These are phyloP conservation scores for Drosophila repletoides DNA, from an alignment of 1,140 invertebrate genomes.

Conservation along the genomic window DNA sequence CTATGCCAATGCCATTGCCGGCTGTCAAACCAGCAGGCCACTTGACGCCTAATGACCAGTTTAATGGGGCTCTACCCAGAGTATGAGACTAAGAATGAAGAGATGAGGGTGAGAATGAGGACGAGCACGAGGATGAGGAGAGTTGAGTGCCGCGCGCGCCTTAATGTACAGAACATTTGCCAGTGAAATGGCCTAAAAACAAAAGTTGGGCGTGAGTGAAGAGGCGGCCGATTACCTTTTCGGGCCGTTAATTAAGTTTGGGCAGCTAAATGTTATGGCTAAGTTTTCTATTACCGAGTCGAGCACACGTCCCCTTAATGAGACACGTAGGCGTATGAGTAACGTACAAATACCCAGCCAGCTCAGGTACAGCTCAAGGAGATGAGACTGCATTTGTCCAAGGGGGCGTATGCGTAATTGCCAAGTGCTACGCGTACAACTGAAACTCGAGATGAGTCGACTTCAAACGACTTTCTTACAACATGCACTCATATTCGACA, in stretches of 20 bases:
- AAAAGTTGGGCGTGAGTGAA: constrained; percentile 22
- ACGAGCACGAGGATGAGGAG: not conserved
- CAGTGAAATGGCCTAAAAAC: constrained; percentile 66
- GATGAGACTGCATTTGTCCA: constrained; percentile 24
- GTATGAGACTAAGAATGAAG: not conserved
- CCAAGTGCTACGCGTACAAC: constrained; percentile 10
- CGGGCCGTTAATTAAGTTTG: constrained; percentile 75
- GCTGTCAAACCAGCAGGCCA: constrained; percentile 58
- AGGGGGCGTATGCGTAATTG: constrained; percentile 47
- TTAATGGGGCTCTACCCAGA: constrained; percentile 50
- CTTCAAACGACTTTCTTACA: constrained; percentile 21
- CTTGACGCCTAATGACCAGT: constrained; percentile 79
- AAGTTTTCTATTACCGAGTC: constrained; percentile 73
- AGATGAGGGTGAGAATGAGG: no score
- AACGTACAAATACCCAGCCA: constrained; percentile 54
- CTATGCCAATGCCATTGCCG: constrained; percentile 30
- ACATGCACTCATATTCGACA: constrained; percentile 25
- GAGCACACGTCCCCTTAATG: constrained; percentile 62
- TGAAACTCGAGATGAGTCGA: constrained; percentile 30
- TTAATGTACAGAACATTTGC: constrained; percentile 57
- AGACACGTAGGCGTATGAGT: constrained; percentile 78
- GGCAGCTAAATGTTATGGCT: constrained; percentile 68
- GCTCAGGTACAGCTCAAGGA: constrained; percentile 32
- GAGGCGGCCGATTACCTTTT: constrained; percentile 66
- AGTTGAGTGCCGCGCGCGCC: constrained; percentile 15